A percentile compares a stretch with the other conserved stretches of the same genome.
phyloP scores from a whole-genome alignment of 2,797 vertebrate species.

The Rhynchotus rufescens region DNA sequence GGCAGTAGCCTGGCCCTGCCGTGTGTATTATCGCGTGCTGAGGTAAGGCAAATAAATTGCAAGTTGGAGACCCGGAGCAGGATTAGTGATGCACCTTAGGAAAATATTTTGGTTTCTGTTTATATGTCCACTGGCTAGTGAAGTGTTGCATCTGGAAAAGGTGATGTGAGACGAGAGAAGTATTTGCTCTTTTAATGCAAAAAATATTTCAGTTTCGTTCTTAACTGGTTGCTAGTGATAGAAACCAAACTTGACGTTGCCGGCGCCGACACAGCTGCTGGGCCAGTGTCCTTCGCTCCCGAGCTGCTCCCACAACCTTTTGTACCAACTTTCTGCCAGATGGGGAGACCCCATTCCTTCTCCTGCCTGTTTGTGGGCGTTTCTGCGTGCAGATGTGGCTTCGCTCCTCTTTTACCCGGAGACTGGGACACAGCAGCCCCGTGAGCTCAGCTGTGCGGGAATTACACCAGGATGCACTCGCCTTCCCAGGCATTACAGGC shows the following conservation, averaged over 20 bases:
- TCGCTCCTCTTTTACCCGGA: neutral
- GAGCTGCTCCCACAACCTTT: neutral
- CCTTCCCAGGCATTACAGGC: neutral
- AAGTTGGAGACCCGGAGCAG: neutral
- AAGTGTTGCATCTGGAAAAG: slow-evolving; percentile 73
- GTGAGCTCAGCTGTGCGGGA: neutral
- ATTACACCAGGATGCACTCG: neutral
- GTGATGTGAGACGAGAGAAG: slow-evolving; percentile 62
- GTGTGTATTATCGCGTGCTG: slow-evolving; percentile 46
- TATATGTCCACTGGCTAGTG: slow-evolving; percentile 48
- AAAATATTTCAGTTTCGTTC: slow-evolving; percentile 54
- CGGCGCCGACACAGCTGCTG: neutral
- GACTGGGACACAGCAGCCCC: neutral
- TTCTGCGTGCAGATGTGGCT: neutral
- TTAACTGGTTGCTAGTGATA: slow-evolving; percentile 10
- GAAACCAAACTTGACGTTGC: slow-evolving; percentile 17
- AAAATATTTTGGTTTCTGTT: slow-evolving; percentile 69
- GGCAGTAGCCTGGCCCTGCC: slow-evolving; percentile 52
- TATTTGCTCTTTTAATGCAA: slow-evolving; percentile 53
- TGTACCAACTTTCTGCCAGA: neutral
- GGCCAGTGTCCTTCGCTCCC: neutral
- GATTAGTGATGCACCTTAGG: slow-evolving; percentile 64
- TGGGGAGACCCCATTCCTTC: neutral
- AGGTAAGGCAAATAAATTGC: slow-evolving; percentile 66
- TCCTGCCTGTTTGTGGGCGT: neutral